These are phyloP conservation scores for Acipenser transmontanus DNA, from an alignment of 2,797 vertebrate genomes.

Conservation along the genomic window DNA sequence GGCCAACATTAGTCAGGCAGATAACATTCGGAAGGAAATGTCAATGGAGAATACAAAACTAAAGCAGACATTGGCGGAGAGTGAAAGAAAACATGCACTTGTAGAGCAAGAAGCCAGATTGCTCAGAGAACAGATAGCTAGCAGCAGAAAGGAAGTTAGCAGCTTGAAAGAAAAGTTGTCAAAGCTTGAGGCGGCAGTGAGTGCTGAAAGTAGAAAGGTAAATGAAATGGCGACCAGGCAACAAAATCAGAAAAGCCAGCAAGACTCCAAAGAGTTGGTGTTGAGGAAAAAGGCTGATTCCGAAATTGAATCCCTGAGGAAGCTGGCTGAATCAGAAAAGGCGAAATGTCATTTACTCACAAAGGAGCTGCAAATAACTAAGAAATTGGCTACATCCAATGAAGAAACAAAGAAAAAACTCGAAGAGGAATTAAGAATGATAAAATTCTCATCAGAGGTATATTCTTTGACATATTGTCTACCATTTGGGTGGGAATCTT, in stretches of 20 bases:
- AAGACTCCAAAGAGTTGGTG: constrained; percentile 31
- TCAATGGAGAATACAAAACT: constrained; percentile 51
- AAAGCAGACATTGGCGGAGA: constrained; percentile 53
- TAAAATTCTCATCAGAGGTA: constrained; percentile 77
- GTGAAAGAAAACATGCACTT: constrained; percentile 56
- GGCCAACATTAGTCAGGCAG: constrained; percentile 40
- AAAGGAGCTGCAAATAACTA: constrained; percentile 45
- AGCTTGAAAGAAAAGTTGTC: constrained; percentile 50
- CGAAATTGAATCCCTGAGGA: constrained; percentile 51
- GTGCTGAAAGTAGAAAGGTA: constrained; percentile 32
- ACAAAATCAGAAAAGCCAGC: constrained; percentile 25
- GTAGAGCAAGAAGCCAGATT: constrained; percentile 58
- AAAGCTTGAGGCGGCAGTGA: constrained; percentile 32
- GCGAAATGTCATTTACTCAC: no score
- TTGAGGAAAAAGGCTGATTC: constrained; percentile 21
- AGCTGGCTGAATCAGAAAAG: no score
- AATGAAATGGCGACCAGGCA: constrained; percentile 31
- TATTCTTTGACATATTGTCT: constrained; percentile 15
- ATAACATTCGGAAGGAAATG: constrained; percentile 55
- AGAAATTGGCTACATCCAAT: constrained; percentile 38
- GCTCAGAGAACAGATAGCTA: constrained; percentile 46
- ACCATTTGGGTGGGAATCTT: no score
- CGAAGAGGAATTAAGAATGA: constrained; percentile 65
- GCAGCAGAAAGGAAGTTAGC: constrained; percentile 47
- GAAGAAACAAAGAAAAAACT: constrained; percentile 54